A percentile compares a stretch with the other conserved stretches of the same genome.
Conservation (phyloP, 2,797 vertebrate species). For the Helostoma temminkii region DNA sequence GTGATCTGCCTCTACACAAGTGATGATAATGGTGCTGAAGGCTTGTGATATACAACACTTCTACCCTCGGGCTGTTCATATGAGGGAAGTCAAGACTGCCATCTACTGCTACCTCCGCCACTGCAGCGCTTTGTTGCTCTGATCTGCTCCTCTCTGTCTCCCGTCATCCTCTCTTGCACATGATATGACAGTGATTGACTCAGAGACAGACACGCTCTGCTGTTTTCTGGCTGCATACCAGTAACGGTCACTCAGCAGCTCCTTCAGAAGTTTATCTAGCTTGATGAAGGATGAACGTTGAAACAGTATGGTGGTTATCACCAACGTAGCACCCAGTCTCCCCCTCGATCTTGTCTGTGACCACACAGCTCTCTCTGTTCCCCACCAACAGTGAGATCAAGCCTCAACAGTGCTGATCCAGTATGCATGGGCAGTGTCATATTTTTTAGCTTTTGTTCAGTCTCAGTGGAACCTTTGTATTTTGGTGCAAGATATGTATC, state of each 20-base stretch:
- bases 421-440: constrained; percentile 68
- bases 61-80: constrained; percentile 56
- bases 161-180: constrained; percentile 68
- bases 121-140: constrained; percentile 69
- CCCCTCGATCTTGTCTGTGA: constrained; percentile 51
- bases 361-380: constrained; percentile 83
- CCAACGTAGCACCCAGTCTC: constrained; percentile 62
- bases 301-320: constrained; percentile 80
- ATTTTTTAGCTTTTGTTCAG: constrained; percentile 70
- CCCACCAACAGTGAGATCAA: constrained; percentile 62
- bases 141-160: constrained; percentile 39
- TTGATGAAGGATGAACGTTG: constrained; percentile 81
- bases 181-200: constrained; percentile 84
- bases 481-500: constrained; percentile 71
- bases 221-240: constrained; percentile 84
- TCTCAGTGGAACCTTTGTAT: constrained; percentile 74
- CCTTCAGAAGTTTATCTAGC: constrained; percentile 84
- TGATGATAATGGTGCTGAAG: constrained; percentile 72
- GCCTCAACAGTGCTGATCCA: constrained; percentile 67
- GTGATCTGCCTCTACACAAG: constrained; percentile 59
- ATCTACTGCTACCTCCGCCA: constrained; percentile 90
- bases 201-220: constrained; percentile 80
- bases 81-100: constrained; percentile 93
- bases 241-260: constrained; percentile 84
- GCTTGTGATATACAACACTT: constrained; percentile 73